phyloP scores from a whole-genome alignment of 1,140 invertebrate species.

The Zaprionus taronus region DNA sequence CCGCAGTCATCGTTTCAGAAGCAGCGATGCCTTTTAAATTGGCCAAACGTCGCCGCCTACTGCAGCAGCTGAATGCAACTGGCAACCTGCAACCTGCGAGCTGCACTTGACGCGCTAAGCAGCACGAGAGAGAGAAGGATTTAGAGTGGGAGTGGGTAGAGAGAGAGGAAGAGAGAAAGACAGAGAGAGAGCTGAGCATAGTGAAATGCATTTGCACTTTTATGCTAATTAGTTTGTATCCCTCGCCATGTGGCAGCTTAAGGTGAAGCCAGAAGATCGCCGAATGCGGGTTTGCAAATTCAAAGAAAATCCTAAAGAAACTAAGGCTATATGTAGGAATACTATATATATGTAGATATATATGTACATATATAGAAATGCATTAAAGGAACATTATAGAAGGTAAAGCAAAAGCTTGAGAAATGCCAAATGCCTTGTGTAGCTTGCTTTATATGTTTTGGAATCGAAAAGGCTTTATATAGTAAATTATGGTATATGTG shows the following conservation, averaged over 20 bases:
- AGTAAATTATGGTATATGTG: too few relatives aligned
- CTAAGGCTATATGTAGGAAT: too few relatives aligned
- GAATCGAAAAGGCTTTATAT: too few relatives aligned
- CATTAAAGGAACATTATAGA: too few relatives aligned
- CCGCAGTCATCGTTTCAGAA: conserved; percentile 44
- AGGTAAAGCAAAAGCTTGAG: too few relatives aligned
- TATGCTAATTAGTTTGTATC: conserved; percentile 74
- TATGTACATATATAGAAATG: too few relatives aligned
- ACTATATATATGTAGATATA: too few relatives aligned
- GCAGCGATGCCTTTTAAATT: conserved; percentile 67
- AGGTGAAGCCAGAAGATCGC: not conserved
- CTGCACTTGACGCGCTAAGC: conserved; percentile 41
- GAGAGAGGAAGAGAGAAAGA: not conserved
- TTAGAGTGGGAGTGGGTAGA: not conserved
- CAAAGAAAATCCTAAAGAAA: too few relatives aligned
- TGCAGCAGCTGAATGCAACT: conserved; percentile 25
- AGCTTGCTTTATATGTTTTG: too few relatives aligned
- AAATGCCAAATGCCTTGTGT: too few relatives aligned
- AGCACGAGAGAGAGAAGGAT: not conserved
- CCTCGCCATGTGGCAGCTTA: not conserved
- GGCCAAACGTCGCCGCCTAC: conserved; percentile 61
- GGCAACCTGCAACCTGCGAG: conserved; percentile 32
- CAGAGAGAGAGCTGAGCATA: not conserved
- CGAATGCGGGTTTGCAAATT: too few relatives aligned
- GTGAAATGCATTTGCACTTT: conserved; percentile 70